Evolutionary conservation across 2,113 vertebrate genomes (phyloP), one percentile per base, ranked within the genome.

Genomic region (Nothobranchius kuhntae): DNA sequence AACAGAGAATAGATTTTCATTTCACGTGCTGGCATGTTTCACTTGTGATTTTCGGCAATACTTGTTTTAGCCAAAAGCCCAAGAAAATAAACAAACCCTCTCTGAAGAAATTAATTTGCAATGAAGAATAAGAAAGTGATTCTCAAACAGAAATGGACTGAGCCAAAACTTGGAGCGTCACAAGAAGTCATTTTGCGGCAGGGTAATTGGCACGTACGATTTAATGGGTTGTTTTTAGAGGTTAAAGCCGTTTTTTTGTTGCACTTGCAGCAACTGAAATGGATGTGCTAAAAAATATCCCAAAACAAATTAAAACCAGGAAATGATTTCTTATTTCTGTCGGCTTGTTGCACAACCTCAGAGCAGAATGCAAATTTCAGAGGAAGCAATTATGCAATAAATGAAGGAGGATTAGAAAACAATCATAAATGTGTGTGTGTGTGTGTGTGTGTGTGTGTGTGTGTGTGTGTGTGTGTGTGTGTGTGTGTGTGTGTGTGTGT

Each of bases 21-120:
- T 21, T 21, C 21, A 21, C 21, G 21, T 21, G 21, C 21, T 21
- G 7, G 35, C 59, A 72, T 35, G 1, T 1, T 53, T 75, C 63
- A 35, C 68, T 56, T 21, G 21, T 21, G 21, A 21, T 21, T 68
- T 38, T 51, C 47, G 66, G 3, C 17, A 51, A 62, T 74, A 78
- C 51, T 1, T 30, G 17, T 75, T 65, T 60, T 52, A 67, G n/a
- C 77, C 75, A 73, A 70, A 68, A 71, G 53, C 53, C 46, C 54
- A 68, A 40, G 17, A 56, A 77, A 80, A 74, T n/a, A 5, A 40
- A 10, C 30, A 30, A 30, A 30, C 30, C 38, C 8, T 70, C 62
- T 72, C 53, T 0, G 9, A 67, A 74, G 79, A 86, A 82, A 84
- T 81, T 0, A 66, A 53, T 51, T 62, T 53, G n/a, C 47, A 66